A percentile compares a stretch with the other conserved stretches of the same genome.
These are phyloP conservation scores for Apotomis turbidana DNA, from an alignment of 2,888 invertebrate genomes.

Conservation along the genomic window DNA sequence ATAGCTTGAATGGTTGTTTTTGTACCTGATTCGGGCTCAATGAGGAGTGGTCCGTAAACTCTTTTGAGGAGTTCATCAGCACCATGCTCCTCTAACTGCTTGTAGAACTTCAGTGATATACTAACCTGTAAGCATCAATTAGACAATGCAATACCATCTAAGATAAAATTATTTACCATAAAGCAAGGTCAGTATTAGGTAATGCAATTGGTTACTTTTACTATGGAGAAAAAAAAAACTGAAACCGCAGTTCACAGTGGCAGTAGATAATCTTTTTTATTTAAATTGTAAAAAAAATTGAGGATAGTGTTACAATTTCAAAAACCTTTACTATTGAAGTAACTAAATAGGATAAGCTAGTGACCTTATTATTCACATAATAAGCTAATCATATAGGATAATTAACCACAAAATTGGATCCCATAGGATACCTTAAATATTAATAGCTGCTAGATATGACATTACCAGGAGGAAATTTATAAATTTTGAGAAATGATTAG, in stretches of 20 bases:
- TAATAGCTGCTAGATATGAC: no score
- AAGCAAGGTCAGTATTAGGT: not conserved
- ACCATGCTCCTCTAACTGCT: conserved; percentile 98
- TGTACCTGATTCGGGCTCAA: conserved; percentile 93
- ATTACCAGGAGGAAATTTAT: not conserved
- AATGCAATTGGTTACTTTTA: no score
- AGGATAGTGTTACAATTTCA: not conserved
- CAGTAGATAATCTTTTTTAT: not conserved
- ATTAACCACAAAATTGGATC: conserved; percentile 7
- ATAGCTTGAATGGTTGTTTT: not conserved
- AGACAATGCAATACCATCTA: not conserved
- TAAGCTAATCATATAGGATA: conserved; percentile 5
- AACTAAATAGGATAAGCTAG: not conserved
- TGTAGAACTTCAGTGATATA: conserved; percentile 99
- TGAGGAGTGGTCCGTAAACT: conserved; percentile 94
- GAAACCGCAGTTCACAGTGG: no score
- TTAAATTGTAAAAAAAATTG: not conserved
- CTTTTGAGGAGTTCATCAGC: conserved; percentile 97
- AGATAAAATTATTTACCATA: not conserved
- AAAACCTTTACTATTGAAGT: no score
- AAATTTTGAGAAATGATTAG: not conserved
- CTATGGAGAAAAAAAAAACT: no score
- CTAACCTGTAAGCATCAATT: conserved; percentile 89
- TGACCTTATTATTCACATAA: conserved; percentile 4
- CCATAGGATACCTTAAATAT: no score